phyloP scores from a whole-genome alignment of 2,888 invertebrate species.

The Agrotis segetum region DNA sequence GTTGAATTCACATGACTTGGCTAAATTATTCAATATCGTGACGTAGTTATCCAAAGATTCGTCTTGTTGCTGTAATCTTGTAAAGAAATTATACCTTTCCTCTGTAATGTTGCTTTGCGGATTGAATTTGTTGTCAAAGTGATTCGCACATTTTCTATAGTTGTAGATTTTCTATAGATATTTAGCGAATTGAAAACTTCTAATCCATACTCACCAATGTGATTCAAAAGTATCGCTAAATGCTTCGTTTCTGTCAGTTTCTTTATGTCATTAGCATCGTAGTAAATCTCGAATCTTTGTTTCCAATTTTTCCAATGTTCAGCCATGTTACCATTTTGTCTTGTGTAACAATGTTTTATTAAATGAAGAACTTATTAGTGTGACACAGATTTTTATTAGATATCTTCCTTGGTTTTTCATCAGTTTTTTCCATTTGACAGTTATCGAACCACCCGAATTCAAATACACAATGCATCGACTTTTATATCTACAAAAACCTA shows the following conservation, averaged over 20 bases:
- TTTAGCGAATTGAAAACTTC: slow-evolving; percentile 1
- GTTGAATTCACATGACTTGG: slow-evolving; percentile 4
- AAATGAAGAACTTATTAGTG: no score
- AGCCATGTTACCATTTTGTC: background rate
- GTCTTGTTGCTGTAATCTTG: slow-evolving; percentile 2
- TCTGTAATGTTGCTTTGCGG: slow-evolving; percentile 2
- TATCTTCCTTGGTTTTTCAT: no score
- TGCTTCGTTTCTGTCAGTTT: background rate
- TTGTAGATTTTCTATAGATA: slow-evolving; percentile 6
- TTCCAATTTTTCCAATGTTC: background rate
- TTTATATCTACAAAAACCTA: no score
- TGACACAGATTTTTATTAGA: no score
- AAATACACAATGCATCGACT: no score
- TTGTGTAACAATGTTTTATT: no score
- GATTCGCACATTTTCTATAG: slow-evolving; percentile 1
- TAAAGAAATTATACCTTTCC: slow-evolving; percentile 1
- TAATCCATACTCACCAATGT: no score
- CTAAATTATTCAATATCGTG: slow-evolving; percentile 4
- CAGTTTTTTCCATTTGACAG: no score
- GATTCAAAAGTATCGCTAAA: background rate
- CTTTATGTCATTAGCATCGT: slow-evolving; percentile 6
- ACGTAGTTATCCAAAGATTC: slow-evolving; percentile 6
- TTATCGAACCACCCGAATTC: no score
- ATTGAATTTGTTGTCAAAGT: slow-evolving; percentile 1
- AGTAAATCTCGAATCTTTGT: slow-evolving; percentile 6